Base-by-base conservation (phyloP, 2,888 invertebrate species). In the Rhagium mordax region DNA sequence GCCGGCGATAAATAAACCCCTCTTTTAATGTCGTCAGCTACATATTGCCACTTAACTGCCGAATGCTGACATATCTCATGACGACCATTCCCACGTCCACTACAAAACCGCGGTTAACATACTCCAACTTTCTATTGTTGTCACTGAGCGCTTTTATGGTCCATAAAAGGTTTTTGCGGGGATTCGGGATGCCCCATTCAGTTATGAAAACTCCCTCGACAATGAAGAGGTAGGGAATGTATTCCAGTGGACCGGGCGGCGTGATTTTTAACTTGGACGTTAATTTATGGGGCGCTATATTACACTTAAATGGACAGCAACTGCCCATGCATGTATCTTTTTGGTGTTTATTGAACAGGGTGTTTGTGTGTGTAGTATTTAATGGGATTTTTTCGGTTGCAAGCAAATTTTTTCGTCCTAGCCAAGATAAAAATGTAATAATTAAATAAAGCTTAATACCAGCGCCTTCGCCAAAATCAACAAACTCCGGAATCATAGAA, bases 41-140 rank as follows among this genome's bases (percentile, higher is more conserved):
- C 57, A 29, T 57, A 29, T 57, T 57, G 57, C 57, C n/a, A 2
- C 41, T 57, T 57, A n/a, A 27, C 15, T 27, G 27, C 6, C 21
- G 7, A 53, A 20, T 24, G 20, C 10, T 24, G 21, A 24, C 53
- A 15, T 29, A 27, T 57, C 27, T 24, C 15, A n/a, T 27, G 29
- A 57, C 29, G 57, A 3, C 27, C 27, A 29, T 29, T 24, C 8
- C 29, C 57, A 6, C 16, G 57, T 29, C 57, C 57, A 27, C 57
- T 57, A 27, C 57, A 57, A 57, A 57, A 57, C 29, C 29, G 15
- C 57, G 29, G 57, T 57, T 57, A 57, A 57, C 29, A 57, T 57
- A 27, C 27, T 24, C 27, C 57, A 29, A 29, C 29, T 57, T 29
- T 29, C 57, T 15, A 57, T 57, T 57, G 57, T 27, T 29, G 24